These are phyloP conservation scores for Gastracanthus pulcherrimus DNA, from an alignment of 2,888 invertebrate species.

Conservation along the genomic window DNA sequence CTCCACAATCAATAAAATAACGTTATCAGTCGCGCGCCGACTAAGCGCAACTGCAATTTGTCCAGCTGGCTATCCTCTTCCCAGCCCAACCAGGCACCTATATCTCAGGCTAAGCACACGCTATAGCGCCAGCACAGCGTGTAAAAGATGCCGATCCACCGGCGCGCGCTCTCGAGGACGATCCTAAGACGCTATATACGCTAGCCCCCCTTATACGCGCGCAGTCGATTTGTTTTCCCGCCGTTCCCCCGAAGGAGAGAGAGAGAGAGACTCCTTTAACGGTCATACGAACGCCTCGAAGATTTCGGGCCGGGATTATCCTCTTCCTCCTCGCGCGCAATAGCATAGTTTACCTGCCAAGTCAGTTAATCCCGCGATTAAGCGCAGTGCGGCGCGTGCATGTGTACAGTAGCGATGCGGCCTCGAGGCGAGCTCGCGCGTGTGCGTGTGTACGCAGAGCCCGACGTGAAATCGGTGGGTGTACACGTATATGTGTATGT, in stretches of 20 bases:
- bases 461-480: slow-evolving; percentile 25
- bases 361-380: slow-evolving; percentile 73
- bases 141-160: too few species aligned
- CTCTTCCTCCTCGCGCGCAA: slow-evolving; percentile 66
- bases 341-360: slow-evolving; percentile 71
- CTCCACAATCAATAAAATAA: too few species aligned
- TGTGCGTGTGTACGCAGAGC: background rate
- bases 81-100: too few species aligned
- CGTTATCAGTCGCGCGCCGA: too few species aligned
- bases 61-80: too few species aligned
- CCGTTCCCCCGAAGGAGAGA: too few species aligned
- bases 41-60: too few species aligned
- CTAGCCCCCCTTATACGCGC: background rate
- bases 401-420: background rate
- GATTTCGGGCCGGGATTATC: slow-evolving; percentile 69
- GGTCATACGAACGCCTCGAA: slow-evolving; percentile 62
- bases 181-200: slow-evolving; percentile 15
- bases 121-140: too few species aligned
- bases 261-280: slow-evolving; percentile 32
- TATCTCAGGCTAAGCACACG: too few species aligned
- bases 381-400: slow-evolving; percentile 60
- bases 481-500: background rate
- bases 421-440: background rate
- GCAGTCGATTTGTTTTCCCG: slow-evolving; percentile 51
- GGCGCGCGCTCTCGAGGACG: too few species aligned